Evolutionary conservation across 1,140 invertebrate species (phyloP).

Genomic region (Bombus huntii): DNA sequence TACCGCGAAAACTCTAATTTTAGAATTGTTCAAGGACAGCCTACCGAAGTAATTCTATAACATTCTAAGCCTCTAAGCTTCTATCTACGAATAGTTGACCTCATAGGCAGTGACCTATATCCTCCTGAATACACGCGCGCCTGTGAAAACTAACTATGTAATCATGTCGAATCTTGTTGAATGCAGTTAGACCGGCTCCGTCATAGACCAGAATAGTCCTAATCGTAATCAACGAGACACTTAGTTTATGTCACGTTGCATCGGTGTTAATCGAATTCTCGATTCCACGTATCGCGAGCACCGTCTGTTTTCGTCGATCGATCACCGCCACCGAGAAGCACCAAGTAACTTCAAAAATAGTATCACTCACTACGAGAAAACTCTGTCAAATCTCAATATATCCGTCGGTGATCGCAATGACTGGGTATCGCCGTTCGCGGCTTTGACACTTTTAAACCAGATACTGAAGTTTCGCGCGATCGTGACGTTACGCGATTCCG

Average conservation of each 20-base stretch:
- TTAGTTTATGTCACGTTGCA: constrained; percentile 21
- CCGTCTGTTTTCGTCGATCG: neutral
- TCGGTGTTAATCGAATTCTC: constrained; percentile 45
- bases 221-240: constrained; percentile 41
- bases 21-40: constrained; percentile 63
- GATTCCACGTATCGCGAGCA: neutral
- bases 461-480: neutral
- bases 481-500: neutral
- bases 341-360: neutral
- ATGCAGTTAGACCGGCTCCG: constrained; percentile 46
- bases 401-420: neutral
- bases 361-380: constrained; percentile 10
- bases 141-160: constrained; percentile 51
- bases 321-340: constrained; percentile 2
- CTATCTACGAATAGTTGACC: constrained; percentile 64
- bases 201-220: constrained; percentile 64
- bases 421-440: neutral
- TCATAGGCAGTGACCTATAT: constrained; percentile 73
- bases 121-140: constrained; percentile 18
- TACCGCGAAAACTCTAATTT: constrained; percentile 62
- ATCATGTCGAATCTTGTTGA: constrained; percentile 61
- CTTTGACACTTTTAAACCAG: constrained; percentile 13
- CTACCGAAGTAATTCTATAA: constrained; percentile 24
- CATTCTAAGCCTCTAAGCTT: constrained; percentile 21
- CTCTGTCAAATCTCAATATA: neutral